phyloP scores from a whole-genome alignment of 2,888 invertebrate species.

The Agrenia bidenticulata region DNA sequence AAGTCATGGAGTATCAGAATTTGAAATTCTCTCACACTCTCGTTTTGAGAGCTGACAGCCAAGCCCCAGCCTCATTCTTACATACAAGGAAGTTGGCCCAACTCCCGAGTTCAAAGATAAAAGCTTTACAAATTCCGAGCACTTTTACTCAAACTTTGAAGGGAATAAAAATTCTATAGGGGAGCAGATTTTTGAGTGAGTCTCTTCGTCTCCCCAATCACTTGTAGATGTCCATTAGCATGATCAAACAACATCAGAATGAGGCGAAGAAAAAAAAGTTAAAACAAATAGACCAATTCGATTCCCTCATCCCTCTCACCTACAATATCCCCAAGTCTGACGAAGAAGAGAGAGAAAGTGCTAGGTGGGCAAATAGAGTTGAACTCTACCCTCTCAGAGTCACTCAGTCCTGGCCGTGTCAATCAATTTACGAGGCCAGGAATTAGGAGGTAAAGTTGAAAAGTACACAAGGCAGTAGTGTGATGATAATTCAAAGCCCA shows the following conservation, averaged over 20 bases:
- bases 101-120: too few relatives aligned
- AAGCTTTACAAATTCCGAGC: too few relatives aligned
- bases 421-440: neutral
- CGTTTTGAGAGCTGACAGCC: neutral
- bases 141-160: too few relatives aligned
- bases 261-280: slow-evolving; percentile 5
- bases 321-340: neutral
- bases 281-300: slow-evolving; percentile 2
- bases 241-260: slow-evolving; percentile 16
- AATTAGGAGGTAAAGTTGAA: neutral
- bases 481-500: neutral
- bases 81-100: too few relatives aligned
- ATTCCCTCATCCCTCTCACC: neutral
- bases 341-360: neutral
- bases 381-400: too few relatives aligned
- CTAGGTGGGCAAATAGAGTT: neutral
- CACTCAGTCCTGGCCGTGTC: neutral
- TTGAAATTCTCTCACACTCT: slow-evolving; percentile 16
- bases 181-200: too few relatives aligned
- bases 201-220: slow-evolving; percentile 4
- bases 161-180: too few relatives aligned
- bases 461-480: slow-evolving; percentile 4
- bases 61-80: too few relatives aligned
- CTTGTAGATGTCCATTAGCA: slow-evolving; percentile 21
- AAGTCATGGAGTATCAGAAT: slow-evolving; percentile 17